These are phyloP conservation scores for Esox lucius DNA, from an alignment of 2,797 vertebrate species.

Conservation along the genomic window DNA sequence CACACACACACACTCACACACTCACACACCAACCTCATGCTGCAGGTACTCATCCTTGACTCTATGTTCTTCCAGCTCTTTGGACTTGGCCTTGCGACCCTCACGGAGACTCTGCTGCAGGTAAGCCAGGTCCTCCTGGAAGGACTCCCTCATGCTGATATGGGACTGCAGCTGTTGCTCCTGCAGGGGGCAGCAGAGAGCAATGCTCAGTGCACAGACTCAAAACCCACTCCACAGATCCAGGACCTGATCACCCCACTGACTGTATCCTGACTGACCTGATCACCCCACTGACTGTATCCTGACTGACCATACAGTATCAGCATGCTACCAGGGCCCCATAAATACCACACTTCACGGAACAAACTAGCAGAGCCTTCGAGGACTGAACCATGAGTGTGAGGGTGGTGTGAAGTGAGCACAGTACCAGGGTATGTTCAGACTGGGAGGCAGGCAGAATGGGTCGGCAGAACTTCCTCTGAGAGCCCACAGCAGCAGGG, in stretches of 20 bases:
- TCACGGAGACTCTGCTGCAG: slow-evolving; percentile 75
- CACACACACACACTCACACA: background rate
- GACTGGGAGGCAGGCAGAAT: slow-evolving; percentile 73
- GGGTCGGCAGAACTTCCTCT: slow-evolving; percentile 84
- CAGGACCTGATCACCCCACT: background rate
- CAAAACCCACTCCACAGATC: slow-evolving; percentile 4
- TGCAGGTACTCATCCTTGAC: slow-evolving; percentile 83
- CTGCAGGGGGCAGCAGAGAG: slow-evolving; percentile 54
- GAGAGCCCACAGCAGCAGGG: slow-evolving; percentile 88
- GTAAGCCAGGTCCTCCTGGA: slow-evolving; percentile 74
- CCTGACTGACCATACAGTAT: background rate
- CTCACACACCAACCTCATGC: slow-evolving; percentile 74
- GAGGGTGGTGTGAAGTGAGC: background rate
- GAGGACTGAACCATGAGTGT: background rate
- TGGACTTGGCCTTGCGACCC: slow-evolving; percentile 70
- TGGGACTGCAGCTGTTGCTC: slow-evolving; percentile 85
- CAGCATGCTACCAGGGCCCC: background rate
- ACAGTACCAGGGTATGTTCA: background rate
- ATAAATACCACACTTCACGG: background rate
- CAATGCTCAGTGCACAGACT: background rate
- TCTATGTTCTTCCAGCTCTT: slow-evolving; percentile 83
- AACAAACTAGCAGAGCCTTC: background rate
- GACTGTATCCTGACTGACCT: background rate
- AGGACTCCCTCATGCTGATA: slow-evolving; percentile 77
- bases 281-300: background rate